Percentiles rank a stretch among this genome's conserved stretches.
Evolutionary conservation across 2,113 vertebrate genomes (phyloP).

Genomic region (Semicossyphus pulcher): DNA sequence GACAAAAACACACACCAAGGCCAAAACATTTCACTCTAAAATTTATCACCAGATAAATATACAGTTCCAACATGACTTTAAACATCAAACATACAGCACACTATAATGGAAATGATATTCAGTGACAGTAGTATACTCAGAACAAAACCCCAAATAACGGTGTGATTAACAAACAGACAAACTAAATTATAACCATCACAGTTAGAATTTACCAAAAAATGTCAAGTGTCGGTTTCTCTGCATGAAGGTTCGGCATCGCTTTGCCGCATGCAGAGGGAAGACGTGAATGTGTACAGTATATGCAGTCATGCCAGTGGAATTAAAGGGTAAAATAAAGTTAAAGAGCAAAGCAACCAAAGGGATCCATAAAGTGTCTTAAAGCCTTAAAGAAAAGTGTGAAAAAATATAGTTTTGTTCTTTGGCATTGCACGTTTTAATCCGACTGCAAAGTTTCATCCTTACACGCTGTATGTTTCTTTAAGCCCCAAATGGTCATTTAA

Average conservation of each 20-base stretch:
- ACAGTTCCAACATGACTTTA: slow-evolving; percentile 81
- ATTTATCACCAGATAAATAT: slow-evolving; percentile 85
- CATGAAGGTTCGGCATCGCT: slow-evolving; percentile 51
- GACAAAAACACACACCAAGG: slow-evolving; percentile 33
- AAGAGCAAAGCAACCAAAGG: slow-evolving; percentile 46
- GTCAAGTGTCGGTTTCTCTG: slow-evolving; percentile 81
- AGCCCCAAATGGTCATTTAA: not conserved
- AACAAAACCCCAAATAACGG: slow-evolving; percentile 69
- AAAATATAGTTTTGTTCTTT: slow-evolving; percentile 52
- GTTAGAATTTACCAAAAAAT: slow-evolving; percentile 69
- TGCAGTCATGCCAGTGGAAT: slow-evolving; percentile 77
- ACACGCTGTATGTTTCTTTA: not conserved
- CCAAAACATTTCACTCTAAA: slow-evolving; percentile 73
- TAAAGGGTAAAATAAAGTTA: slow-evolving; percentile 68
- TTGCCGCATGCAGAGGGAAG: slow-evolving; percentile 63
- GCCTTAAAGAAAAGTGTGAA: slow-evolving; percentile 8
- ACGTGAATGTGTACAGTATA: slow-evolving; percentile 72
- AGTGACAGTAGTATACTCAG: slow-evolving; percentile 87
- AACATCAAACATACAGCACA: slow-evolving; percentile 81
- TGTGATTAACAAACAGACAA: slow-evolving; percentile 73
- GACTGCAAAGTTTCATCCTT: slow-evolving; percentile 7
- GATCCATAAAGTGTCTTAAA: slow-evolving; percentile 68
- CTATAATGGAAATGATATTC: slow-evolving; percentile 83
- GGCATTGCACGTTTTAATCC: slow-evolving; percentile 71
- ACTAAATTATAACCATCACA: slow-evolving; percentile 77